Evolutionary conservation across 2,797 vertebrate species (phyloP).

Genomic region (Phrynocephalus forsythii): DNA sequence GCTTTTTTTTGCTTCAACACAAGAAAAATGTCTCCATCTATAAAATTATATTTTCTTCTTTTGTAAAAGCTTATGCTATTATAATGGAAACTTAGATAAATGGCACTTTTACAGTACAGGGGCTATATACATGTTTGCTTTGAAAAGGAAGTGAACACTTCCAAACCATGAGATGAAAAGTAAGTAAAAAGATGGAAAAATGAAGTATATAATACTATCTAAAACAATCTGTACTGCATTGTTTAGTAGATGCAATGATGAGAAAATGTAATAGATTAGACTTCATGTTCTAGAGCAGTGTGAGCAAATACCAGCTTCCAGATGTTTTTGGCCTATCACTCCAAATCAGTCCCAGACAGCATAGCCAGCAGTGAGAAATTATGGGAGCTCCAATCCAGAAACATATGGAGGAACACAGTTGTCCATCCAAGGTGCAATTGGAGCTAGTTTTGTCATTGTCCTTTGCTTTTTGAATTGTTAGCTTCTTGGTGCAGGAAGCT

Average conservation of each 20-base stretch:
- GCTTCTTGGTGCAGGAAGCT: neutral
- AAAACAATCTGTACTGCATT: neutral
- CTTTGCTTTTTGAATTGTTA: neutral
- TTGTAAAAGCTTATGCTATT: neutral
- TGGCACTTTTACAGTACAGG: neutral
- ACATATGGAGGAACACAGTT: too few relatives aligned
- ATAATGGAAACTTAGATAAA: neutral
- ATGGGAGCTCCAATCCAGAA: too few relatives aligned
- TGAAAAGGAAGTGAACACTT: neutral
- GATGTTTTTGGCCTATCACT: too few relatives aligned
- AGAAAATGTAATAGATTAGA: neutral
- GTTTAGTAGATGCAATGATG: neutral
- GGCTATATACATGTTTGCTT: neutral
- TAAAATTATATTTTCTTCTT: neutral
- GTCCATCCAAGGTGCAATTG: too few relatives aligned
- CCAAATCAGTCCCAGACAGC: too few relatives aligned
- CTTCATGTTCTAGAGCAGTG: neutral
- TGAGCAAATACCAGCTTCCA: too few relatives aligned
- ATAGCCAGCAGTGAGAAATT: too few relatives aligned
- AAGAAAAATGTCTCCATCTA: neutral
- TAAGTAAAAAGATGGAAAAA: too few relatives aligned
- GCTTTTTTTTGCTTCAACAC: too few relatives aligned
- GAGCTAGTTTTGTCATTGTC: neutral
- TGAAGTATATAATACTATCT: neutral
- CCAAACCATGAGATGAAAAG: conserved; percentile 11